Conservation (phyloP, 1,140 invertebrate genomes). For the Drosophila micromelanica region DNA sequence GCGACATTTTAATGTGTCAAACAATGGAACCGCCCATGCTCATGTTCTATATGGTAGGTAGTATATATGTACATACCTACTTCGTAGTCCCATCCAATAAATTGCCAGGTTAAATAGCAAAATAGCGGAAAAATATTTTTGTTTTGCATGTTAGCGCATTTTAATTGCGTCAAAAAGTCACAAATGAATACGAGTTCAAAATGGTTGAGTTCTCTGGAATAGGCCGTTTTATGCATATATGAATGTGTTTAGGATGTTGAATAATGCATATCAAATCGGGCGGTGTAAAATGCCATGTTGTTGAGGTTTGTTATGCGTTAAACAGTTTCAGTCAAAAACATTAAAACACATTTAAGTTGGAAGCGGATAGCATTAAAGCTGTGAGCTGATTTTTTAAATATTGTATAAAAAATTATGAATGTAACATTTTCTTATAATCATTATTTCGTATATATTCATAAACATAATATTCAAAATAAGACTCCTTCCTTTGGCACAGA, state of each 20-base stretch:
- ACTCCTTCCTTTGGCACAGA: too few relatives aligned
- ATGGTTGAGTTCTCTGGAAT: slow-evolving; percentile 28
- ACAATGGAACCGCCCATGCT: slow-evolving; percentile 42
- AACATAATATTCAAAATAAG: too few relatives aligned
- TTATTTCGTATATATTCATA: too few relatives aligned
- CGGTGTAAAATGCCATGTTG: slow-evolving; percentile 33
- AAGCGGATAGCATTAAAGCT: slow-evolving; percentile 7
- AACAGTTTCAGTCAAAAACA: slow-evolving; percentile 34
- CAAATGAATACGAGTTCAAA: slow-evolving; percentile 53
- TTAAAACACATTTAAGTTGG: slow-evolving; percentile 14
- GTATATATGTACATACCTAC: too few relatives aligned
- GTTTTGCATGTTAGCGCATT: slow-evolving; percentile 49
- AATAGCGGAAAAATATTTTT: slow-evolving; percentile 49
- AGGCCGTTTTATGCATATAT: slow-evolving; percentile 42
- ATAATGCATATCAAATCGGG: slow-evolving; percentile 70
- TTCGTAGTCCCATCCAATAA: slow-evolving; percentile 17
- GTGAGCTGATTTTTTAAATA: too few relatives aligned
- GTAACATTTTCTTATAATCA: too few relatives aligned
- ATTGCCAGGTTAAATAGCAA: slow-evolving; percentile 26
- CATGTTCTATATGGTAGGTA: background rate
- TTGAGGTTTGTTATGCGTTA: slow-evolving; percentile 30
- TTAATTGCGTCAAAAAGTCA: slow-evolving; percentile 76
- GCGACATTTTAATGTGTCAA: slow-evolving; percentile 73
- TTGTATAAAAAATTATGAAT: too few relatives aligned
- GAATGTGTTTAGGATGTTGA: slow-evolving; percentile 54